Evolutionary conservation across 2,888 invertebrate species (phyloP), one percentile per base, ranked within the genome.

Genomic region (Drosophila tripunctata): DNA sequence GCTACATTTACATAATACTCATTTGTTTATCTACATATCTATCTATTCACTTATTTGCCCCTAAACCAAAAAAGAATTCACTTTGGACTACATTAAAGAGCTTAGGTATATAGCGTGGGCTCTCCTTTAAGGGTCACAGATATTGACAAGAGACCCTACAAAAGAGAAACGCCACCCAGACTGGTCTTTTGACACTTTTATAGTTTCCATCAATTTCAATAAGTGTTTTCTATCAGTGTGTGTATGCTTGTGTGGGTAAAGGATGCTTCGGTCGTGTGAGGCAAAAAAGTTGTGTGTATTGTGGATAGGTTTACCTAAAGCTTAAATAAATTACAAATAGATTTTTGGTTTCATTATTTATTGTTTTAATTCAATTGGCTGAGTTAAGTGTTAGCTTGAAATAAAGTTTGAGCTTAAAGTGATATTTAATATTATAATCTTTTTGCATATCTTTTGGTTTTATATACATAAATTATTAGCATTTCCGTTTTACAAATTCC

Each of bases 151-250:
- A 51, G 64, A 24, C 55, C 72, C 51, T 36, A 41, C 36, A 27
- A 60, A 15, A 38, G 50, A 64, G 41, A 36, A 58, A 52, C n/a
- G 57, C 31, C 38, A 38, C 15, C 56, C 43, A 44, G 55, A 24
- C 55, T 67, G 66, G 54, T 73, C 77, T 75, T 77, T 82, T 78
- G 72, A 78, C 86, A 87, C 88, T 86, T 87, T 81, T 87, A 87
- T 82, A 80, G 86, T 84, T 88, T 88, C 88, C 50, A 51, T 77
- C 74, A 78, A 76, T 87, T 68, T 83, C 76, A 75, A 77, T 77
- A 82, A 85, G 69, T 72, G 85, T 60, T 65, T 57, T 44, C 14
- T 24, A 19, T 43, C n/a, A 12, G 35, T 30, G 40, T 44, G 30
- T 40, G 44, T 24, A 27, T 27, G 15, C n/a, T n/a, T 52, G 56